These are phyloP conservation scores for Lampris incognitus DNA, from an alignment of 2,113 vertebrate genomes.

Conservation along the genomic window DNA sequence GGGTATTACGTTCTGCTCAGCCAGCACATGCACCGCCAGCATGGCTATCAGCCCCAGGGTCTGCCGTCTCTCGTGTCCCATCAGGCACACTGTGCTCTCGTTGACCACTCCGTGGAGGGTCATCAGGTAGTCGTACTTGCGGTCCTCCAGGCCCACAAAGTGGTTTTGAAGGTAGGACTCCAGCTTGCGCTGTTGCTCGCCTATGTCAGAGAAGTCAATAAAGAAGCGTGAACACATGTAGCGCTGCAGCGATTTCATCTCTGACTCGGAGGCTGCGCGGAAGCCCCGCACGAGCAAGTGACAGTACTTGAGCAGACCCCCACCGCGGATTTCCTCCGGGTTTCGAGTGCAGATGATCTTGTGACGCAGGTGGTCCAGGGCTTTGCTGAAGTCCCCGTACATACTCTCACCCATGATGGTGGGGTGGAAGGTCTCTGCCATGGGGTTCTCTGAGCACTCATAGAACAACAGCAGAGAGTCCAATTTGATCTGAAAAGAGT, in stretches of 20 bases:
- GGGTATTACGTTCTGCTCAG: constrained; percentile 98
- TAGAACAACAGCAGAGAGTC: constrained; percentile 98
- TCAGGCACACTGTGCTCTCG: constrained; percentile 98
- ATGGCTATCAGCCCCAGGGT: constrained; percentile 97
- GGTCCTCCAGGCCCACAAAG: constrained; percentile 98
- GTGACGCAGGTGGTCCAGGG: constrained; percentile 95
- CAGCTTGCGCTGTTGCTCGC: constrained; percentile 97
- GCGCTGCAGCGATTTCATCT: constrained; percentile 98
- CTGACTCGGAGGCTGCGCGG: constrained; percentile 89
- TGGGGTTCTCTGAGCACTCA: constrained; percentile 96
- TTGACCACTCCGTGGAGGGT: constrained; percentile 97
- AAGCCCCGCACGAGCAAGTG: constrained; percentile 98
- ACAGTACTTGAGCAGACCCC: constrained; percentile 99
- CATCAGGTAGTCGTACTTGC: constrained; percentile 99
- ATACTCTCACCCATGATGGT: constrained; percentile 97
- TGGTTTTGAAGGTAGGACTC: constrained; percentile 99
- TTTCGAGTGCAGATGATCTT: constrained; percentile 97
- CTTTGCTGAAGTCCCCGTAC: constrained; percentile 93
- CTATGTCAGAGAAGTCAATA: constrained; percentile 98
- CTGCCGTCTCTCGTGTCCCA: constrained; percentile 98
- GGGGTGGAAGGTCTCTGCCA: constrained; percentile 97
- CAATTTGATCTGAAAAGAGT: constrained; percentile 98
- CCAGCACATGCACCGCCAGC: constrained; percentile 95
- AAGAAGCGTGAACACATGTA: constrained; percentile 99
- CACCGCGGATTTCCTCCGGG: constrained; percentile 97